Percentiles rank a stretch among this genome's conserved stretches.
These are phyloP conservation scores for Darevskia nairensis DNA, from an alignment of 2,797 vertebrate species.

Conservation along the genomic window DNA sequence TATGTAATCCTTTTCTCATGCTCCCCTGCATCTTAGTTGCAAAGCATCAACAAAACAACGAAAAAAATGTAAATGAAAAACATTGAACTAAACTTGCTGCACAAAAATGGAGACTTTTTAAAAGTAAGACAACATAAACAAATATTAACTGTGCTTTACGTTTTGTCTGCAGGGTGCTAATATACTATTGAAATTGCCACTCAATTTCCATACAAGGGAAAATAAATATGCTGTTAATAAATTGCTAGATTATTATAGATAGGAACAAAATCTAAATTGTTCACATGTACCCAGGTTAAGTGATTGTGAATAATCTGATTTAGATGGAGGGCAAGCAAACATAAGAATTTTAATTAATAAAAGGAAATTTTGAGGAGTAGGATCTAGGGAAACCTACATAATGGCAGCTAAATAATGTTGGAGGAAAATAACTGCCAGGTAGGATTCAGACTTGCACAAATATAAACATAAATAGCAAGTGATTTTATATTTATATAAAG, in stretches of 20 bases:
- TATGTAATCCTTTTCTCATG: not conserved
- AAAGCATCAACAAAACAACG: not conserved
- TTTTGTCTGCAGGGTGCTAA: not conserved
- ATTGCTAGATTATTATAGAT: not conserved
- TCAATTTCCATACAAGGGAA: not conserved
- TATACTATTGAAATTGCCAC: not conserved
- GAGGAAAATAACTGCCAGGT: not conserved
- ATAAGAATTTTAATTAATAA: not conserved
- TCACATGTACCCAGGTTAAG: not conserved
- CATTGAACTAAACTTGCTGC: not conserved
- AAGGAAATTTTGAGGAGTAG: not conserved
- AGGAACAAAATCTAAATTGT: not conserved
- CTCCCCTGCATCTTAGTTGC: not conserved
- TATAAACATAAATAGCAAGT: not conserved
- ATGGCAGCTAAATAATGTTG: not conserved
- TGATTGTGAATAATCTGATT: not conserved
- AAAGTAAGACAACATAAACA: not conserved
- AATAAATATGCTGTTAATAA: not conserved
- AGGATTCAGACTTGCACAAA: not conserved
- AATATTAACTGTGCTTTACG: not conserved
- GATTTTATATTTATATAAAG: not conserved
- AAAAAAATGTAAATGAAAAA: not conserved
- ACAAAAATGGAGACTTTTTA: not conserved
- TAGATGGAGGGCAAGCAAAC: not conserved
- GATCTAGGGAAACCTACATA: not conserved